Percentiles rank a stretch among this genome's conserved stretches.
Evolutionary conservation across 2,888 invertebrate species (phyloP).

Genomic region (Rutpela maculata): DNA sequence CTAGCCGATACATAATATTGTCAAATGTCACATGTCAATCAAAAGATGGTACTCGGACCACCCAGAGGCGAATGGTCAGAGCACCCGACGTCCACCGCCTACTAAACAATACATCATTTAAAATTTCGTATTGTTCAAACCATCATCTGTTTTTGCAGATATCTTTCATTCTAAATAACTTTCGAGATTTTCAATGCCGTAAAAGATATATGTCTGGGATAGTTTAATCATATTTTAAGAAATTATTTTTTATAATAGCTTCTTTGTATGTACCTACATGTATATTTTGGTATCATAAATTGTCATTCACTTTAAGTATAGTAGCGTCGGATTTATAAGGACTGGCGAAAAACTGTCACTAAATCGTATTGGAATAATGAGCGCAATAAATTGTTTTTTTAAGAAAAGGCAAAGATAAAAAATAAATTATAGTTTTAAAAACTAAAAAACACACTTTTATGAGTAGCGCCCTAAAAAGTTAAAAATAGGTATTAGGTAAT

Average conservation of each 20-base stretch:
- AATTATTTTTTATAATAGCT: background rate
- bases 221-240: background rate
- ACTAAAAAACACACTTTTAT: too few species aligned
- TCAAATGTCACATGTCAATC: slow-evolving; percentile 57
- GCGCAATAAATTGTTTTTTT: too few species aligned
- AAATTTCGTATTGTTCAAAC: slow-evolving; percentile 59
- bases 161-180: slow-evolving; percentile 7
- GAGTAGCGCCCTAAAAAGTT: too few species aligned
- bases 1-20: slow-evolving; percentile 28
- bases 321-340: too few species aligned
- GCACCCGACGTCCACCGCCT: slow-evolving; percentile 47
- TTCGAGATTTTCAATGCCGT: background rate
- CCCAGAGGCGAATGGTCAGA: slow-evolving; percentile 52
- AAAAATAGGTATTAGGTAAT: too few species aligned
- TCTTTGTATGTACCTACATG: too few species aligned
- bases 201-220: background rate
- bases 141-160: slow-evolving; percentile 46
- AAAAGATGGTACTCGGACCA: slow-evolving; percentile 47
- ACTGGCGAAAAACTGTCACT: too few species aligned
- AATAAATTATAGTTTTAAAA: too few species aligned
- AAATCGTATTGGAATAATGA: too few species aligned
- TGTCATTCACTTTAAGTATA: too few species aligned
- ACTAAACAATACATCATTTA: slow-evolving; percentile 62
- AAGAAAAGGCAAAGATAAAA: too few species aligned
- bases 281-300: too few species aligned